Conservation (phyloP, 2,888 invertebrate species). For the Epinotia demarniana region DNA sequence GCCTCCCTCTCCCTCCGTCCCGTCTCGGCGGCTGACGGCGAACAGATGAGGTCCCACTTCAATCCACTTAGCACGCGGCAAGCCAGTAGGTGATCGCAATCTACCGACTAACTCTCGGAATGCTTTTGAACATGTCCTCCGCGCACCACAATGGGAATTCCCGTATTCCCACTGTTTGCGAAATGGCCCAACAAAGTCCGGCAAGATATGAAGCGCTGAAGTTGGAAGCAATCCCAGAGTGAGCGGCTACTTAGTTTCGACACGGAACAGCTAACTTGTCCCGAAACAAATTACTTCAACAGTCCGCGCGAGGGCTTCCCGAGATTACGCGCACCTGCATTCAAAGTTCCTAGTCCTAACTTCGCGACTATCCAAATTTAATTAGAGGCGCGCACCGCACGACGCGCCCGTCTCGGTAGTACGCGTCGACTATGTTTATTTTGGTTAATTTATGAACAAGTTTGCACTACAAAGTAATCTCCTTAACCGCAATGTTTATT, state of each 20-base stretch:
- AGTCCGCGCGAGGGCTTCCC: constrained; percentile 51
- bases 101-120: constrained; percentile 52
- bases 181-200: constrained; percentile 40
- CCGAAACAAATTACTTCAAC: constrained; percentile 55
- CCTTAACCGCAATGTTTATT: constrained; percentile 69
- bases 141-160: constrained; percentile 40
- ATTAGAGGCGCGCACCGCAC: constrained; percentile 60
- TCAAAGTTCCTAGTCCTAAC: constrained; percentile 55
- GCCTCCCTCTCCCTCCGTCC: constrained; percentile 57
- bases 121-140: constrained; percentile 33
- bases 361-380: constrained; percentile 68
- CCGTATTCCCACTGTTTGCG: constrained; percentile 26
- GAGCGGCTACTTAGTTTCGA: constrained; percentile 49
- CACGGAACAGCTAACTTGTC: constrained; percentile 55
- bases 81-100: constrained; percentile 76
- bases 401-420: constrained; percentile 46
- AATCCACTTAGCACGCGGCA: constrained; percentile 81
- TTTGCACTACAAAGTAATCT: constrained; percentile 65
- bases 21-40: constrained; percentile 66
- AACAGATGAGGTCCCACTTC: constrained; percentile 83
- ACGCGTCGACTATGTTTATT: constrained; percentile 58
- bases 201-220: constrained; percentile 43
- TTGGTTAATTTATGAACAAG: constrained; percentile 69
- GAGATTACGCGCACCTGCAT: constrained; percentile 62
- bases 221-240: constrained; percentile 44